phyloP scores from a whole-genome alignment of 2,113 vertebrate species.

The Prionailurus bengalensis region DNA sequence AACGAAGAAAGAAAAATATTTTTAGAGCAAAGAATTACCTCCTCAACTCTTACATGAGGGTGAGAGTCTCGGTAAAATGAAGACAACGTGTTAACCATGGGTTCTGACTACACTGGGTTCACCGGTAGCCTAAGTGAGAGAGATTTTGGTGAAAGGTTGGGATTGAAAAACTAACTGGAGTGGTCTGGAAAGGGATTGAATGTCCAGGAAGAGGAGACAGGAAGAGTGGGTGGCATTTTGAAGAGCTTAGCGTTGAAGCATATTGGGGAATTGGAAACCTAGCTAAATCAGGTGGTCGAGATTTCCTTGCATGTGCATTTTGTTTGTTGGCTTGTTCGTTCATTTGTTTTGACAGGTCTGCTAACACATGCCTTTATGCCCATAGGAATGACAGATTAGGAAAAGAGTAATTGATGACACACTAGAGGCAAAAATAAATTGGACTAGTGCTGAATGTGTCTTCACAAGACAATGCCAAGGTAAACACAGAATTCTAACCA shows the following conservation, averaged over 20 bases:
- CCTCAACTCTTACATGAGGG: background rate
- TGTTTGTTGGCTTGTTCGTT: background rate
- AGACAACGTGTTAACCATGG: background rate
- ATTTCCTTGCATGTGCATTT: background rate
- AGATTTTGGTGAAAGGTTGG: background rate
- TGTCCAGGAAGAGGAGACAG: background rate
- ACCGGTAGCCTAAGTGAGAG: background rate
- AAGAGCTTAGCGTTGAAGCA: background rate
- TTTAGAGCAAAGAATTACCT: background rate
- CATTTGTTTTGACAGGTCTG: background rate
- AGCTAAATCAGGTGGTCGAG: background rate
- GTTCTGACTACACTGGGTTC: background rate
- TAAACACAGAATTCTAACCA: background rate
- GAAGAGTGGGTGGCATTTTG: background rate
- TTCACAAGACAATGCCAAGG: background rate
- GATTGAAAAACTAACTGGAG: background rate
- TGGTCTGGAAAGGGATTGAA: background rate
- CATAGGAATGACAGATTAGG: background rate
- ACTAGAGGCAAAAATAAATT: background rate
- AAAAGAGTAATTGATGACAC: background rate
- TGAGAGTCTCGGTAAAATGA: background rate
- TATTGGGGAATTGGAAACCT: background rate
- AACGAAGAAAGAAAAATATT: background rate
- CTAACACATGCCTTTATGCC: background rate
- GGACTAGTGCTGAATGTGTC: background rate